Evolutionary conservation across 2,888 invertebrate species (phyloP).

Genomic region (Myopa tessellatipennis): DNA sequence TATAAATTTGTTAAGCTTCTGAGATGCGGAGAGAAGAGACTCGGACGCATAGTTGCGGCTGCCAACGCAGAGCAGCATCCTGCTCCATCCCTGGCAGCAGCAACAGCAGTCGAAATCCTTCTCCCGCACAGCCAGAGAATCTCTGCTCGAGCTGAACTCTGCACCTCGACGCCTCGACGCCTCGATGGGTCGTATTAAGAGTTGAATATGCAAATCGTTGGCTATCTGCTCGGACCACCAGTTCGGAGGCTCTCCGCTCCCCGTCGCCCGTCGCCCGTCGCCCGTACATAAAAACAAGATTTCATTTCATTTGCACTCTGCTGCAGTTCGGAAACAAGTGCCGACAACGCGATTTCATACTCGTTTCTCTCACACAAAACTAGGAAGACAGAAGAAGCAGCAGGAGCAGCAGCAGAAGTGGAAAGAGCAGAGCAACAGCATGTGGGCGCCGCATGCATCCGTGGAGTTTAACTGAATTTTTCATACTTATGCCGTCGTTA

Average conservation of each 20-base stretch:
- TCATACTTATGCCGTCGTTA: conserved; percentile 1
- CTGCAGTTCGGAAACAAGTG: not conserved
- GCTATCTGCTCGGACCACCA: not conserved
- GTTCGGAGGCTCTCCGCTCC: not conserved
- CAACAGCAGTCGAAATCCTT: too few relatives aligned
- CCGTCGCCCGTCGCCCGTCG: not conserved
- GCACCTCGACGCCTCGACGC: not conserved
- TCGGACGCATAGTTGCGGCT: not conserved
- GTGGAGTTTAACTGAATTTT: conserved; percentile 19
- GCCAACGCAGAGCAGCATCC: not conserved
- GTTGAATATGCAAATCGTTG: conserved; percentile 5
- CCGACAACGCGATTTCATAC: not conserved
- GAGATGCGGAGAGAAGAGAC: too few relatives aligned
- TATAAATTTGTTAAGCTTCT: conserved; percentile 17
- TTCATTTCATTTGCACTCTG: not conserved
- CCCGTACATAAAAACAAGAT: too few relatives aligned
- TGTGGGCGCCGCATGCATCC: not conserved
- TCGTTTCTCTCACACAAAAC: not conserved
- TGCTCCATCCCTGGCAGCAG: not conserved
- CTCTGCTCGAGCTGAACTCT: not conserved
- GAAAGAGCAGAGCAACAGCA: not conserved
- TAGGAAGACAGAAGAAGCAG: not conserved
- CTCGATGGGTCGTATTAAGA: not conserved
- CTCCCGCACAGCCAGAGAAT: not conserved
- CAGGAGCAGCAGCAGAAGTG: not conserved